Evolutionary conservation across 2,888 invertebrate species (phyloP), one percentile per base, ranked within the genome.

Genomic region (Volucella inflata): DNA sequence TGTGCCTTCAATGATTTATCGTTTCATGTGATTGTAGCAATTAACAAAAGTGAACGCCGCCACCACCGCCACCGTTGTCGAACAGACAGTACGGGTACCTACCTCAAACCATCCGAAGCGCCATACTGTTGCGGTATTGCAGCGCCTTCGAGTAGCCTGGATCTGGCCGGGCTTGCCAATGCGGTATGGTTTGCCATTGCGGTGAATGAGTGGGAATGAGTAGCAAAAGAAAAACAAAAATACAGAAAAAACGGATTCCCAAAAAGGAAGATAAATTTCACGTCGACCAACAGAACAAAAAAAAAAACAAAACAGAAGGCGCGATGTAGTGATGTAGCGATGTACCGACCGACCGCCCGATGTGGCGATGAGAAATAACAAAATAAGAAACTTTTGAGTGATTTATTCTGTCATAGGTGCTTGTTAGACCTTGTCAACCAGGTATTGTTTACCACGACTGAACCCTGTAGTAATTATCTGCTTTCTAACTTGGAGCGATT

Each of bases 31-130:
- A 85, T 85, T 85, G 85, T 77, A 85, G 85, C 85, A 85, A 85
- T 85, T 85, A 85, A 85, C 85, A 85, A 85, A 85, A 85, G 81
- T 81, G 85, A 85, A 81, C 85, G 81, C 81, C 81, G 81, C 76
- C 85, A 81, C 30, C 4, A 30, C 30, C 30, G 30, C 30, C 30
- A 30, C 30, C 30, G 30, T 30, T 30, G 30, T 30, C 30, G 30
- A 30, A 2, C 30, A 30, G 30, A 30, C 30, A 30, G 4, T 30
- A 30, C 30, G 30, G 30, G 6, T 30, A 30, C 30, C 30, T 30
- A 30, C 30, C 30, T 30, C 6, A 30, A 6, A 30, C 30, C 30
- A 6, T 30, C 30, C 30, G 30, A 30, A 30, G 30, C 60, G 46
- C 9, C 38, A 36, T 30, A 4, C 9, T 6, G 40, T n/a, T 51